phyloP scores from a whole-genome alignment of 2,113 vertebrate genomes.

The Sphyrna mokarran region DNA sequence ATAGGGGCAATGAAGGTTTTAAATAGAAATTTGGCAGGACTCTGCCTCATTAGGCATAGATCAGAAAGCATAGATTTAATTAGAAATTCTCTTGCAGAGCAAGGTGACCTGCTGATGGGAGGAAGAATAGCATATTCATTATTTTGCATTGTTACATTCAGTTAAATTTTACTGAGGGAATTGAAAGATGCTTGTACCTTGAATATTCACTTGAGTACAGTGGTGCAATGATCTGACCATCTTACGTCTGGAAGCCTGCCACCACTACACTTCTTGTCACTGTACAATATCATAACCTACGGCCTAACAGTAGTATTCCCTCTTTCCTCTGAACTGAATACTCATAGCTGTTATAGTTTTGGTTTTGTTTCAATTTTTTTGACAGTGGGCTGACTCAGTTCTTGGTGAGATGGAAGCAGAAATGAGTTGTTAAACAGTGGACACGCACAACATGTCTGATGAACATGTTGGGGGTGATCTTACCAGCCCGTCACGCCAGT shows the following conservation, averaged over 20 bases:
- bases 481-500: no score
- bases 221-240: background rate
- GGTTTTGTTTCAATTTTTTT: background rate
- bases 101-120: background rate
- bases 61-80: background rate
- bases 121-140: background rate
- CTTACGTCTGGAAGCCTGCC: background rate
- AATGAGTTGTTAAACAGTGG: background rate
- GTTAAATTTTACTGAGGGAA: background rate
- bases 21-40: background rate
- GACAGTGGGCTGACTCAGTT: background rate
- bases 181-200: background rate
- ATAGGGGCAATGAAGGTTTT: background rate
- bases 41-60: background rate
- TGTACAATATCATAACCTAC: background rate
- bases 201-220: background rate
- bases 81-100: background rate
- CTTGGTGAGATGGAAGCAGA: background rate
- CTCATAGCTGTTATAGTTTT: background rate
- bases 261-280: background rate
- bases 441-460: no score
- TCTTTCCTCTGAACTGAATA: background rate
- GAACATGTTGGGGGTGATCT: no score
- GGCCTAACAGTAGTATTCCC: background rate
- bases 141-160: background rate